Conservation (phyloP, 2,888 invertebrate species). For the Scaeva pyrastri region DNA sequence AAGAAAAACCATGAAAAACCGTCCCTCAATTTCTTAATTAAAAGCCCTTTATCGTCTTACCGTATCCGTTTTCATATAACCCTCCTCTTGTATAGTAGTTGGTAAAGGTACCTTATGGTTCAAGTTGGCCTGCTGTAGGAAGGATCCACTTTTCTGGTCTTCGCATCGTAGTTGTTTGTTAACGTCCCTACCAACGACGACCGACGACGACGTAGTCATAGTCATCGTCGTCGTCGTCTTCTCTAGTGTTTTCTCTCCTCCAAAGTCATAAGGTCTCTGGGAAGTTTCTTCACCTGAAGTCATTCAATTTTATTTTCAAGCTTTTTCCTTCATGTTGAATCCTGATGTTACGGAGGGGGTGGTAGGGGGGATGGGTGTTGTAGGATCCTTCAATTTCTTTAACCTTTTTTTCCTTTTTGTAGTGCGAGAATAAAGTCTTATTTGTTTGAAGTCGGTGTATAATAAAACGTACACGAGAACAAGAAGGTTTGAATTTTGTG, state of each 20-base stretch:
- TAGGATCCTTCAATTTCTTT: conserved; percentile 20
- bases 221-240: conserved; percentile 20
- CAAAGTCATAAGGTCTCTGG: conserved; percentile 68
- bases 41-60: conserved; percentile 76
- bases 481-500: conserved; percentile 5
- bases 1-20: conserved; percentile 46
- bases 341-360: conserved; percentile 5
- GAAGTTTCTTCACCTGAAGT: conserved; percentile 76
- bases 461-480: neutral
- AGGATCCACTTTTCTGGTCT: conserved; percentile 56
- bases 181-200: neutral
- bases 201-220: conserved; percentile 7
- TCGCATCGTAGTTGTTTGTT: conserved; percentile 39
- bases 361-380: no score
- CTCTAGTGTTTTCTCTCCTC: conserved; percentile 26
- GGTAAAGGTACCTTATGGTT: conserved; percentile 44
- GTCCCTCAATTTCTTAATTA: conserved; percentile 76
- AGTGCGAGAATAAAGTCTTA: conserved; percentile 30
- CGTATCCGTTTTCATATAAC: conserved; percentile 72
- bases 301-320: conserved; percentile 73
- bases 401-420: conserved; percentile 12
- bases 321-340: conserved; percentile 7
- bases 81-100: neutral
- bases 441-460: conserved; percentile 44
- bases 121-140: conserved; percentile 47